A percentile compares a stretch with the other conserved stretches of the same genome.
phyloP scores from a whole-genome alignment of 2,113 vertebrate genomes.

The Ophthalmolycus amberensis region DNA sequence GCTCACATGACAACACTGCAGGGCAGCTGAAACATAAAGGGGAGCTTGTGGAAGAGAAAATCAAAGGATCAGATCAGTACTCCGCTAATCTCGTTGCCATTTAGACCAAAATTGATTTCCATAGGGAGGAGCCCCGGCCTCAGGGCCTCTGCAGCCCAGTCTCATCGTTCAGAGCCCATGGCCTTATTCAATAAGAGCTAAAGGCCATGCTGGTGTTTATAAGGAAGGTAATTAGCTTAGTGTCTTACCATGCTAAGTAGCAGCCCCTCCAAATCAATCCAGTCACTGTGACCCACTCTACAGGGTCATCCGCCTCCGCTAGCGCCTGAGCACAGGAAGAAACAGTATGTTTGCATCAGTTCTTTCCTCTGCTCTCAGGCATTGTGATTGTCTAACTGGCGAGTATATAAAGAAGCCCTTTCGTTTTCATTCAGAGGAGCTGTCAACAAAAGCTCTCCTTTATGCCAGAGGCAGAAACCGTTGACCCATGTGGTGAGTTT shows the following conservation, averaged over 20 bases:
- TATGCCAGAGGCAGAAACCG: neutral
- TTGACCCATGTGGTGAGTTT: neutral
- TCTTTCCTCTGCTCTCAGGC: neutral
- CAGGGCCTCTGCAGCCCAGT: conserved; percentile 23
- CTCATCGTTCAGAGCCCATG: conserved; percentile 60
- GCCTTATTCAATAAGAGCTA: conserved; percentile 68
- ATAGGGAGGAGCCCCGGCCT: conserved; percentile 60
- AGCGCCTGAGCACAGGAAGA: conserved; percentile 14
- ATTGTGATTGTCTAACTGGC: neutral
- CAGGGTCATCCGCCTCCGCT: conserved; percentile 25
- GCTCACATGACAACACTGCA: conserved; percentile 15
- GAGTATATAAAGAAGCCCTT: neutral
- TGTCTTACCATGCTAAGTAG: conserved; percentile 57
- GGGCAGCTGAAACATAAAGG: neutral
- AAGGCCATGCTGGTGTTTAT: conserved; percentile 69
- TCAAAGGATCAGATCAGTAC: conserved; percentile 46
- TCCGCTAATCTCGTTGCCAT: conserved; percentile 73
- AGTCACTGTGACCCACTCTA: conserved; percentile 47
- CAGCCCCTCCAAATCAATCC: conserved; percentile 63
- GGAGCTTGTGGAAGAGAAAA: conserved; percentile 29
- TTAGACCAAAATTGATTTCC: conserved; percentile 74
- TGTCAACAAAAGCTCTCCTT: neutral
- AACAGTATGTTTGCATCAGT: neutral
- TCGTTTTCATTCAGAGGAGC: neutral
- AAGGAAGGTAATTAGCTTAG: conserved; percentile 74